Percentiles rank a stretch among this genome's conserved stretches.
Evolutionary conservation across 2,797 vertebrate genomes (phyloP).

Genomic region (Sternotherus odoratus): DNA sequence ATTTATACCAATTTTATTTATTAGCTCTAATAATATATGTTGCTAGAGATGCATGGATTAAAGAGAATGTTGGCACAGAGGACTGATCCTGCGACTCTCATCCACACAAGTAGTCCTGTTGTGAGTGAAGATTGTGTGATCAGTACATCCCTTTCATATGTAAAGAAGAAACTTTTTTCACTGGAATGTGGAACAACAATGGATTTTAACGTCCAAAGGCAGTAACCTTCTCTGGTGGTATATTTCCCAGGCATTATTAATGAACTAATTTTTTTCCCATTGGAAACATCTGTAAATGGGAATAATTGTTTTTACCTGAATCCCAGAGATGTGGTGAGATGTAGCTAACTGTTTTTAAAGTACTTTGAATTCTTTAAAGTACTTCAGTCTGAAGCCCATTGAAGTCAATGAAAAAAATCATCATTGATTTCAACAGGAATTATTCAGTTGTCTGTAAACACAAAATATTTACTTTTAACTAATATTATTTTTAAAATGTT

Average conservation of each 20-base stretch:
- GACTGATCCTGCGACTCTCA: background rate
- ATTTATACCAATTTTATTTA: background rate
- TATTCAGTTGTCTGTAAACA: background rate
- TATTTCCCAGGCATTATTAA: conserved; percentile 1
- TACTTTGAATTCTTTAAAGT: background rate
- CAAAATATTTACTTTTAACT: background rate
- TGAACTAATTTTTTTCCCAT: conserved; percentile 9
- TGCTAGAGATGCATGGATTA: background rate
- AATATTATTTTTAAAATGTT: background rate
- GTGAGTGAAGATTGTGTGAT: background rate
- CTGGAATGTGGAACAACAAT: background rate
- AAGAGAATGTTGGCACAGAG: background rate
- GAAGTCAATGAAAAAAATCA: background rate
- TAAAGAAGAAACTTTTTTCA: background rate
- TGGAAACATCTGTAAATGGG: background rate
- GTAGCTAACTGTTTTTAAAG: background rate
- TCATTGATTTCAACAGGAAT: background rate
- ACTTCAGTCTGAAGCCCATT: background rate
- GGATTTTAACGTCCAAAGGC: background rate
- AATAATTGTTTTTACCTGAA: background rate
- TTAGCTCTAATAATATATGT: background rate
- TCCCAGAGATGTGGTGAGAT: background rate
- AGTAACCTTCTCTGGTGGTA: background rate
- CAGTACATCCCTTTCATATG: fast-evolving
- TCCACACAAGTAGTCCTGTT: background rate